Base-by-base conservation (phyloP, 1,140 invertebrate species). In the Bombus polaris region DNA sequence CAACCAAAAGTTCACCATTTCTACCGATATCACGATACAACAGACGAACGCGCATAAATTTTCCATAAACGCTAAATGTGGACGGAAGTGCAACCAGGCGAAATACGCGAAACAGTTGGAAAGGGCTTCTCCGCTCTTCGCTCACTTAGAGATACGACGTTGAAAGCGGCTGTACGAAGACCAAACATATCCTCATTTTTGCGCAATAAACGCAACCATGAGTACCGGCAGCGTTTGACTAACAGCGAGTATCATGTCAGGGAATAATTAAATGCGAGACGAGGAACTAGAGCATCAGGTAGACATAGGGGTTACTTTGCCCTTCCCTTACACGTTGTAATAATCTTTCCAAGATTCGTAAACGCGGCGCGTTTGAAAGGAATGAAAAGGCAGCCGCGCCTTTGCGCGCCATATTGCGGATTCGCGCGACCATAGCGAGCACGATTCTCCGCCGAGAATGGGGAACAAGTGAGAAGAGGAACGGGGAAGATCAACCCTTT, bases 201-300 rank as follows among this genome's bases (percentile, higher is more conserved):
- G 59, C 65, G 70, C 72, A 89, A 89, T 81, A 89, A 66, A 77
- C 47, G 77, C 85, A 5, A 57, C 4, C 12, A 18, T 22, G 59
- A 44, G 39, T 18, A 5, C 3, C 28, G 15, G 68, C 83, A n/a
- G 8, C 73, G 81, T 78, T 77, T 71, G 39, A 88, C 73, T 81
- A 70, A 80, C 37, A 39, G 44, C 77, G 57, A 59, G 81, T 72
- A 81, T 76, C 76, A 62, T 59, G 84, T 77, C 71, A 57, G 42
- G 66, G 78, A 90, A 90, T 90, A 89, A 90, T 90, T 90, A 90
- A 90, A 90, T 81, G 77, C 78, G 82, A 80, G 42, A 39, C 87
- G 66, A 72, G 72, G 39, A 85, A 86, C 87, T 86, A 59, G 83
- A 86, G 70, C 79, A 72, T 89, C 81, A 71, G 83, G 80, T 66